Base-by-base conservation (phyloP, 2,888 invertebrate species). In the Sialis lutaria region DNA sequence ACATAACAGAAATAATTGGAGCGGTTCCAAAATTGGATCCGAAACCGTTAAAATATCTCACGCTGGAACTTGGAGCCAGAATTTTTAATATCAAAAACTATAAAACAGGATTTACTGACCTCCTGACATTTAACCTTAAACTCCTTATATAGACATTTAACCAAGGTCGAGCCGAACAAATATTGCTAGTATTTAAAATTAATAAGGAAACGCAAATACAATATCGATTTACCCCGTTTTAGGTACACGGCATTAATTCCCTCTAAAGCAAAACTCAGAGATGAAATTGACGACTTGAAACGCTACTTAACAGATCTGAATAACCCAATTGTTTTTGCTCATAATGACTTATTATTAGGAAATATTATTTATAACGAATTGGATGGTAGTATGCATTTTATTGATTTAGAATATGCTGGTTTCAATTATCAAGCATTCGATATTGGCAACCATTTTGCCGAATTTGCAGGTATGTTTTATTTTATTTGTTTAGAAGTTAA, bases 371-470 rank as follows among this genome's bases (percentile, higher is more conserved):
- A 85, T 67, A 80, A 90, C 59, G 69, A 80, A 60, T 65, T 67
- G 49, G 67, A 74, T 55, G 70, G 76, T 54, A 70, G 68, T 49
- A 80, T 95, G 42, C 80, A 82, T 43, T 96, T 98, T 64, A 97
- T 98, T 58, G 98, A 98, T 69, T 97, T 86, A 65, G 97, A 98
- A 67, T 98, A 98, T 67, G 88, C 91, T 12, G 84, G 79, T 50
- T 82, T 80, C 60, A 97, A 96, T 70, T 93, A 87, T 67, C 91
- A 92, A 67, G 89, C 91, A 6, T 96, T 75, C 64, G 97, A 98
- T 66, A 91, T 98, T 63, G 96, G 87, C 44, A 95, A 97, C 70
- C 97, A 98, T 71, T 98, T 98, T 68, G 82, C 86, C 57, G 97
- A 98, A 72, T 96, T 88, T 70, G 90, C 87, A 55, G 97, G 96